These are phyloP conservation scores for Danaus melanippus DNA, from an alignment of 1,140 invertebrate species.

Conservation along the genomic window DNA sequence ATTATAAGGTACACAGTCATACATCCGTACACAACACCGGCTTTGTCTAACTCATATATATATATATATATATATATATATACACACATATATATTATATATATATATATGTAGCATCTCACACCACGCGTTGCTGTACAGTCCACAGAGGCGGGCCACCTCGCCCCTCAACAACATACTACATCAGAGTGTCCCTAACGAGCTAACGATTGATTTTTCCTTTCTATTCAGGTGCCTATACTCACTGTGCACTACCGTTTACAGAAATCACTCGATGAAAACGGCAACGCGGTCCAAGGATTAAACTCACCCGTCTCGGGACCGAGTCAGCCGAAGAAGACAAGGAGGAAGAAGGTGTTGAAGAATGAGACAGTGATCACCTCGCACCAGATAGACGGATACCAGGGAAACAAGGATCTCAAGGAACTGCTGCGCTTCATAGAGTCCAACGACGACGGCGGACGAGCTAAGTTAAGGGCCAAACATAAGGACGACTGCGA, in stretches of 20 bases:
- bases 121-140: not conserved
- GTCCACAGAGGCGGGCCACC: slow-evolving; percentile 4
- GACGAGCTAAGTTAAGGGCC: slow-evolving; percentile 48
- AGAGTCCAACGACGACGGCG: slow-evolving; percentile 63
- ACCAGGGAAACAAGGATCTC: slow-evolving; percentile 75
- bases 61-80: not conserved
- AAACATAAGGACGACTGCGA: slow-evolving; percentile 60
- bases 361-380: slow-evolving; percentile 76
- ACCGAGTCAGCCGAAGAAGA: slow-evolving; percentile 73
- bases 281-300: slow-evolving; percentile 76
- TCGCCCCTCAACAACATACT: not conserved
- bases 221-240: slow-evolving; percentile 41
- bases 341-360: slow-evolving; percentile 71
- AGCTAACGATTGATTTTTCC: slow-evolving; percentile 35
- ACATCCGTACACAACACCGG: not conserved
- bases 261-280: slow-evolving; percentile 78
- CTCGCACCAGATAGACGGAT: slow-evolving; percentile 77
- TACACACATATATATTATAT: too few relatives aligned
- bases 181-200: slow-evolving; percentile 15
- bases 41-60: not conserved
- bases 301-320: slow-evolving; percentile 68
- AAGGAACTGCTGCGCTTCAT: slow-evolving; percentile 74
- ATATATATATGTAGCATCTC: slow-evolving; percentile 1
- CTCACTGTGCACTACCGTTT: slow-evolving; percentile 48
- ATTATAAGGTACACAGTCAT: slow-evolving; percentile 37